phyloP scores from a whole-genome alignment of 1,140 invertebrate genomes.

The Ostrea edulis region DNA sequence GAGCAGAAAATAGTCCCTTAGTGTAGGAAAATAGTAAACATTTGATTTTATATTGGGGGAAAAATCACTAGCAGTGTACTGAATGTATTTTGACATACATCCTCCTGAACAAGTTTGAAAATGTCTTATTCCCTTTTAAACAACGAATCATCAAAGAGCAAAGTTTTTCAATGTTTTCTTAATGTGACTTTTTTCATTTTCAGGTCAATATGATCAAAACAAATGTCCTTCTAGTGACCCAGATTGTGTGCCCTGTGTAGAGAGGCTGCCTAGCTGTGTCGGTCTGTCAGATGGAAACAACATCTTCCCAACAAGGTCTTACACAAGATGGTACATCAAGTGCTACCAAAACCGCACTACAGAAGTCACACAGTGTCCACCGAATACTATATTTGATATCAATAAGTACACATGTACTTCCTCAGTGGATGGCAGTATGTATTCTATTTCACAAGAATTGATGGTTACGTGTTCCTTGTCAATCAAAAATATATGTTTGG shows the following conservation, averaged over 20 bases:
- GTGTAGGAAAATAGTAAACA: no score
- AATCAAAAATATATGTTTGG: no score
- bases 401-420: constrained; percentile 18
- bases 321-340: constrained; percentile 59
- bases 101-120: no score
- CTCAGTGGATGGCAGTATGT: constrained; percentile 1
- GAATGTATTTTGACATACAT: no score
- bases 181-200: no score
- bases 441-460: neutral
- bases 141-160: no score
- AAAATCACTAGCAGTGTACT: no score
- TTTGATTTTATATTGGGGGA: no score
- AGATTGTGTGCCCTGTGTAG: constrained; percentile 60
- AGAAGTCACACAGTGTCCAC: constrained; percentile 57
- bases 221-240: constrained; percentile 40
- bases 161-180: no score
- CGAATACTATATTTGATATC: constrained; percentile 38
- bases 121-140: no score
- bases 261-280: constrained; percentile 66
- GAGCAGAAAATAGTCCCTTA: no score
- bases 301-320: constrained; percentile 63
- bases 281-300: constrained; percentile 63
- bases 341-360: constrained; percentile 64
- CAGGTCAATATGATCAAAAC: constrained; percentile 67
- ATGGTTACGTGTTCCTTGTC: neutral